Conservation (phyloP, 1,140 invertebrate species). For the Drosophila nigromelanica region DNA sequence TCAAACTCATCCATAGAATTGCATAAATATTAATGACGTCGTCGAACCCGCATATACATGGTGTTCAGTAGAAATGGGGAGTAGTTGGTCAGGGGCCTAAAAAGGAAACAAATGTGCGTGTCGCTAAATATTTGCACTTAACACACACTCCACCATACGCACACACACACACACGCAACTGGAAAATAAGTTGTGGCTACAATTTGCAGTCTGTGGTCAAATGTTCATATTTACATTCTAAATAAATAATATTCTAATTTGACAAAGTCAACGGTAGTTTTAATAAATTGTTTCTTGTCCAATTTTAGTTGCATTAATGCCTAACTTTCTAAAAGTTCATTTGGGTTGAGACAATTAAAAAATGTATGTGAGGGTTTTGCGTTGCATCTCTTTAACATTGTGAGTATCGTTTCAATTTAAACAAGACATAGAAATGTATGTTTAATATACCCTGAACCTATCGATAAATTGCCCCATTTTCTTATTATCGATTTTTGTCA, state of each 20-base stretch:
- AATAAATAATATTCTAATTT: slow-evolving; percentile 83
- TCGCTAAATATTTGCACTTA: slow-evolving; percentile 74
- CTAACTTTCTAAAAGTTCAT: slow-evolving; percentile 33
- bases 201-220: slow-evolving; percentile 73
- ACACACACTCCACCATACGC: slow-evolving; percentile 45
- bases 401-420: no score
- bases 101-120: slow-evolving; percentile 70
- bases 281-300: slow-evolving; percentile 67
- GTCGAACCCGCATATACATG: slow-evolving; percentile 36
- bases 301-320: slow-evolving; percentile 60
- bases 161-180: slow-evolving; percentile 23
- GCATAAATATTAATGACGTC: slow-evolving; percentile 80
- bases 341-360: slow-evolving; percentile 35
- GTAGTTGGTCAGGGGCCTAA: slow-evolving; percentile 11
- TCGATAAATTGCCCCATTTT: no score
- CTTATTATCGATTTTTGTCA: no score
- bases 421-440: no score
- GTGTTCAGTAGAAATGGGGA: slow-evolving; percentile 6
- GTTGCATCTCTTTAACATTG: no score
- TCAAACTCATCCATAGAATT: slow-evolving; percentile 32
- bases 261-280: slow-evolving; percentile 79
- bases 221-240: slow-evolving; percentile 81
- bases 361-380: no score
- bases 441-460: no score
- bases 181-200: slow-evolving; percentile 52